These are phyloP conservation scores for Drosophila nasuta DNA, from an alignment of 1,140 invertebrate species.

Conservation along the genomic window DNA sequence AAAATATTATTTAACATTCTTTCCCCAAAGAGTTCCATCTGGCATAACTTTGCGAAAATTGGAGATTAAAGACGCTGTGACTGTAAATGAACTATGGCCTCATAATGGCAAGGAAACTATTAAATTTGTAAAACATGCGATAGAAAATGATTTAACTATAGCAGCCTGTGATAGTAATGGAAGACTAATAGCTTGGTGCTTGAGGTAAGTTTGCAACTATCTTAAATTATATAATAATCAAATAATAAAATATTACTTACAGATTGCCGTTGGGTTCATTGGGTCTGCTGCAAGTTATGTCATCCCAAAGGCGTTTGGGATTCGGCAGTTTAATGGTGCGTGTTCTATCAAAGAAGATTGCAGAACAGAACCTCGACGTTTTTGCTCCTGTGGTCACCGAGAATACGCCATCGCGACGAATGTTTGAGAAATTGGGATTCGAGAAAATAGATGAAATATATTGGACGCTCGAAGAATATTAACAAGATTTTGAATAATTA, in stretches of 20 bases:
- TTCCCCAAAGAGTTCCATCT: slow-evolving; percentile 15
- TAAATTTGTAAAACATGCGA: slow-evolving; percentile 47
- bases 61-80: slow-evolving; percentile 44
- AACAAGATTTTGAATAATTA: neutral
- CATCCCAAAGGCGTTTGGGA: slow-evolving; percentile 67
- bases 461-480: neutral
- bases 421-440: slow-evolving; percentile 12
- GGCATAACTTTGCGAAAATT: slow-evolving; percentile 47
- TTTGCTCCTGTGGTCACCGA: slow-evolving; percentile 57
- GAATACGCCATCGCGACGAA: slow-evolving; percentile 6
- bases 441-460: slow-evolving; percentile 9
- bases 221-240: neutral
- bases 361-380: slow-evolving; percentile 54
- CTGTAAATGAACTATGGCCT: slow-evolving; percentile 73
- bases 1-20: too few species aligned
- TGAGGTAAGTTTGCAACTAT: slow-evolving; percentile 46
- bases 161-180: slow-evolving; percentile 61
- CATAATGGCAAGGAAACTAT: slow-evolving; percentile 54
- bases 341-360: slow-evolving; percentile 59
- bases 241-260: neutral
- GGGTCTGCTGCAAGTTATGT: slow-evolving; percentile 71
- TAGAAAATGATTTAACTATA: slow-evolving; percentile 49
- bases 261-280: slow-evolving; percentile 68
- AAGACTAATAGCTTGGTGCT: slow-evolving; percentile 71
- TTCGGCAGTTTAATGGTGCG: slow-evolving; percentile 68